Evolutionary conservation across 2,797 vertebrate genomes (phyloP), one percentile per base, ranked within the genome.

Genomic region (Bradypodion ventrale): DNA sequence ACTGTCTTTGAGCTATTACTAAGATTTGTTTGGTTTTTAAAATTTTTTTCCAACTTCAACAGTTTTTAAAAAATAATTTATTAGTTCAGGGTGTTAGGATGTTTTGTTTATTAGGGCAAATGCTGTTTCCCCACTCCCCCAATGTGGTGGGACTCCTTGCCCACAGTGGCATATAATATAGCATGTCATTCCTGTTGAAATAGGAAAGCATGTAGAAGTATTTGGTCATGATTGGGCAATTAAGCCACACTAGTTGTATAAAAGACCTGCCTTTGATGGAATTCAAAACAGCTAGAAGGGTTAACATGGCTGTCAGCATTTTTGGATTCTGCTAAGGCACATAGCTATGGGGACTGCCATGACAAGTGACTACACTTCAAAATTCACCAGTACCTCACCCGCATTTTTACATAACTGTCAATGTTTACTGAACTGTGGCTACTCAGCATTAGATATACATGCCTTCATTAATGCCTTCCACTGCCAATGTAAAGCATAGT

Each of bases 401-500:
- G 15, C 19, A 40, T 9, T 69, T 7, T n/a, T n/a, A 21, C 44
- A 27, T 60, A 15, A 85, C 59, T 46, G 27, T 62, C 60, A 68
- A 44, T 37, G 59, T 66, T 84, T 7, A 75, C 19, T 49, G 75
- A 74, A 29, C 37, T 75, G 46, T 69, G 62, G 29, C 35, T 49
- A 56, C 23, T 75, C 25, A 40, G 5, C 37, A 12, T 59, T 80
- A 5, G 35, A 70, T 25, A 32, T 46, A 0, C 16, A 35, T 46
- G 40, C 16, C n/a, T 25, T 42, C 29, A n/a, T 44, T 56, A 73
- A 27, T 56, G 72, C 10, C n/a, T 2, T 27, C 23, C 44, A n/a
- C 42, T 49, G 46, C 49, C 84, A 84, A 83, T 70, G 74, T 12
- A 68, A 83, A n/a, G 27, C 78, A 63, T 15, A 77, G 13, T 76